phyloP scores from a whole-genome alignment of 1,140 invertebrate genomes.

The Drosophila pseudoananassae region DNA sequence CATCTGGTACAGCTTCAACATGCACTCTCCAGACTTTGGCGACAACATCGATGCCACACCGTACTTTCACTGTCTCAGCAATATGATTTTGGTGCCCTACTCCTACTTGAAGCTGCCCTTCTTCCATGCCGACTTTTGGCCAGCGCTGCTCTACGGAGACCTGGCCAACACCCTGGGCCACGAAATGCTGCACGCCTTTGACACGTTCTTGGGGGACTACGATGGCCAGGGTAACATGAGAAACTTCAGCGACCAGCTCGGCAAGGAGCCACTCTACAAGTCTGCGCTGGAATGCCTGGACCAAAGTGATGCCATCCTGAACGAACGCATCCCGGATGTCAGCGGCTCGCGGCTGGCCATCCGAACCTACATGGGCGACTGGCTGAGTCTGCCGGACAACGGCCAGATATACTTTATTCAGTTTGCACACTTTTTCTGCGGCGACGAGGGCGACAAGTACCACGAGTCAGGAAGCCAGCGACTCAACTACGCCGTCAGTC shows the following conservation, averaged over 20 bases:
- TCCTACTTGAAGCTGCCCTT: constrained; percentile 72
- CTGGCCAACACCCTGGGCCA: constrained; percentile 73
- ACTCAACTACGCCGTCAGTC: constrained; percentile 92
- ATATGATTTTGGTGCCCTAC: constrained; percentile 72
- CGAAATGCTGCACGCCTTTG: constrained; percentile 71
- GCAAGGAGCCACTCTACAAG: constrained; percentile 26
- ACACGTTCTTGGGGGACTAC: constrained; percentile 65
- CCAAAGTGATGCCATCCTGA: constrained; percentile 39
- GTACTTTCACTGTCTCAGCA: constrained; percentile 70
- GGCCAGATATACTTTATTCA: constrained; percentile 69
- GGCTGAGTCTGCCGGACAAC: constrained; percentile 21
- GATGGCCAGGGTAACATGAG: constrained; percentile 53
- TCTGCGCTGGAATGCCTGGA: constrained; percentile 50
- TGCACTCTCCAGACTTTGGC: constrained; percentile 58
- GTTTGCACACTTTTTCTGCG: constrained; percentile 78
- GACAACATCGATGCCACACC: constrained; percentile 74
- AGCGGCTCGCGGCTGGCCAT: constrained; percentile 71
- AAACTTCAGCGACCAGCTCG: constrained; percentile 59
- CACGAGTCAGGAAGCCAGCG: constrained; percentile 92
- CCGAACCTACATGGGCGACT: constrained; percentile 48
- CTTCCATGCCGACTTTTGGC: constrained; percentile 61
- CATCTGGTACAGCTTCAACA: constrained; percentile 70
- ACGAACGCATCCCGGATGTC: constrained; percentile 65
- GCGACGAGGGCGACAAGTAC: constrained; percentile 85
- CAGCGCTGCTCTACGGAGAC: constrained; percentile 67